Evolutionary conservation across 2,797 vertebrate species (phyloP).

Genomic region (Erithacus rubecula): DNA sequence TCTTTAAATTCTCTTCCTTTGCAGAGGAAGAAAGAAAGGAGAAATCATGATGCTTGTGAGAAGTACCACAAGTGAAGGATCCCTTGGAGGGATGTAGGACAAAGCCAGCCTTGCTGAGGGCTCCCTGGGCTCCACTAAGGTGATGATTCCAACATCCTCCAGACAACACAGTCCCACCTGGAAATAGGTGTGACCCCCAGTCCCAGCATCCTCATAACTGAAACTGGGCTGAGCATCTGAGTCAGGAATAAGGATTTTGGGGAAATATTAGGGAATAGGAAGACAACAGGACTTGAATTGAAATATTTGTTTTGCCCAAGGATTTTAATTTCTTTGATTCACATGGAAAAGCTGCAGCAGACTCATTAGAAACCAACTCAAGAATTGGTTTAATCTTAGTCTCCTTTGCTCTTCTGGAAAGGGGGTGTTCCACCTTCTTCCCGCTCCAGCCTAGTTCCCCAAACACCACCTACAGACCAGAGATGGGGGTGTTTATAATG

Average conservation of each 20-base stretch:
- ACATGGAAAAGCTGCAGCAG: background rate
- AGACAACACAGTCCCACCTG: background rate
- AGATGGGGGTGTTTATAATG: background rate
- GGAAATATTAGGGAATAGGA: background rate
- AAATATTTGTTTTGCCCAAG: background rate
- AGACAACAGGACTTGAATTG: background rate
- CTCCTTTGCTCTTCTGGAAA: background rate
- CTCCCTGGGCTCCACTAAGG: background rate
- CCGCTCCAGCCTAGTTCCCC: background rate
- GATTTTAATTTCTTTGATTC: background rate
- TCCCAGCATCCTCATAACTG: background rate
- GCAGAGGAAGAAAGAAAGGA: background rate
- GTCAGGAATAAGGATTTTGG: background rate
- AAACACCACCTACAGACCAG: background rate
- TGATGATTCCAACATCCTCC: background rate
- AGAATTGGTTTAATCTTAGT: background rate
- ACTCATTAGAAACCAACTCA: background rate
- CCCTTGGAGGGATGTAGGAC: background rate
- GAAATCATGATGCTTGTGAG: background rate
- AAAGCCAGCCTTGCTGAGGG: background rate
- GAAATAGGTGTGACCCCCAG: background rate
- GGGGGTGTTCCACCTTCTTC: background rate
- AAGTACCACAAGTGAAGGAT: background rate
- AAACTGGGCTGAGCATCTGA: background rate
- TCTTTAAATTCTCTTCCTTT: slow-evolving; percentile 1